Evolutionary conservation across 2,888 invertebrate genomes (phyloP).

Genomic region (Capitulum mitella): DNA sequence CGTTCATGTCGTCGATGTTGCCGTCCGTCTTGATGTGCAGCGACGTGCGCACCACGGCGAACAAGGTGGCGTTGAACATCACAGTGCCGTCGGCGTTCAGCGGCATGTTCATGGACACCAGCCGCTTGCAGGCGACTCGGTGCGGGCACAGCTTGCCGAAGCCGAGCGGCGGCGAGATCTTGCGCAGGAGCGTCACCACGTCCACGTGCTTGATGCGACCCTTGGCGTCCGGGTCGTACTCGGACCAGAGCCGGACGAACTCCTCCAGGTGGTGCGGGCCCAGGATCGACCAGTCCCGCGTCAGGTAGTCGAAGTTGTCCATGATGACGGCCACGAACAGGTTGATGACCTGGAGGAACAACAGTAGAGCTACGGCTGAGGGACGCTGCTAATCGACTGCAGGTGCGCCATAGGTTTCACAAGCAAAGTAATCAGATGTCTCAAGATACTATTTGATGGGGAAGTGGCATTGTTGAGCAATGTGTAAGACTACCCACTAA

Average conservation of each 20-base stretch:
- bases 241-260: conserved; percentile 98
- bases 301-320: conserved; percentile 59
- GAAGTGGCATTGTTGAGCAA: too few relatives aligned
- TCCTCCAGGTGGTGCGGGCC: conserved; percentile 99
- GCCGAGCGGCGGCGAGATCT: conserved; percentile 97
- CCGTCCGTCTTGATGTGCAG: conserved; percentile 53
- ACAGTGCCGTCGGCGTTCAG: conserved; percentile 57
- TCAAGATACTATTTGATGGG: too few relatives aligned
- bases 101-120: conserved; percentile 59
- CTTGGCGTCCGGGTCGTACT: conserved; percentile 99
- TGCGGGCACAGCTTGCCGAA: conserved; percentile 99
- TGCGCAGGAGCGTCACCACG: conserved; percentile 92
- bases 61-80: conserved; percentile 57
- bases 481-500: too few relatives aligned
- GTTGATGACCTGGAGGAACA: conserved; percentile 73
- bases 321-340: conserved; percentile 57
- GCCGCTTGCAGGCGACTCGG: conserved; percentile 89
- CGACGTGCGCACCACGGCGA: conserved; percentile 55
- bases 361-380: too few relatives aligned
- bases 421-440: too few relatives aligned
- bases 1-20: conserved; percentile 54
- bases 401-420: too few relatives aligned
- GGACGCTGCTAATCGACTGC: too few relatives aligned
- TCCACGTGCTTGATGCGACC: conserved; percentile 98
- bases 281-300: conserved; percentile 60